Evolutionary conservation across 2,113 vertebrate species (phyloP), one percentile per base, ranked within the genome.

Genomic region (Microtus ochrogaster): DNA sequence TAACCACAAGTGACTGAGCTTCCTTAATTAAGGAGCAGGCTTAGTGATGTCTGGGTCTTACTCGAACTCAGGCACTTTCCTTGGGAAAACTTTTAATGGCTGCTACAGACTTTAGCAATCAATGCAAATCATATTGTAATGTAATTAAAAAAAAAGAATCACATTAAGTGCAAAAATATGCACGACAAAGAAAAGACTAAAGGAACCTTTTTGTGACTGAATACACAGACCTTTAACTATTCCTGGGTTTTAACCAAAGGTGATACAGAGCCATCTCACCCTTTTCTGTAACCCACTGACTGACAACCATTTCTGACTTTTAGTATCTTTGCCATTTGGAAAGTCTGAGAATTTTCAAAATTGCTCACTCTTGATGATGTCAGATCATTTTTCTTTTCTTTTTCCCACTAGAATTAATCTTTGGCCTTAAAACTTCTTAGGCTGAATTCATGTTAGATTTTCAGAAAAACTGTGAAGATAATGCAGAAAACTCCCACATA

Each of bases 371-470:
- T 85, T 77, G 61, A 13, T 83, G 68, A 33, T 36, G 4, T 36
- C 36, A 36, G n/a, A 39, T 89, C n/a, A n/a, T 81, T 91, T 93
- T 78, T 22, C 87, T 22, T 90, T 88, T 85, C 61, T 72, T 52
- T 89, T 94, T 94, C 44, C 41, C 26, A 92, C 66, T 39, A 95
- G 77, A 92, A 94, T 96, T 91, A 92, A 86, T 82, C 66, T 89
- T n/a, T 92, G 13, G 4, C 89, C n/a, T 91, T 52, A 77, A 88
- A 91, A 58, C 6, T 22, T 55, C 39, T 88, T 70, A 73, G 52
- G 11, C 33, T 91, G 58, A 58, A 66, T 58, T 91, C 49, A 82
- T 86, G 90, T 94, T 91, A 81, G 47, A 92, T 86, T 84, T 63
- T 86, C 7, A 83, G 52, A 61, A 77, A 92, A 91, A 5, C 77